Evolutionary conservation across 2,888 invertebrate genomes (phyloP).

Genomic region (Galeruca laticollis): DNA sequence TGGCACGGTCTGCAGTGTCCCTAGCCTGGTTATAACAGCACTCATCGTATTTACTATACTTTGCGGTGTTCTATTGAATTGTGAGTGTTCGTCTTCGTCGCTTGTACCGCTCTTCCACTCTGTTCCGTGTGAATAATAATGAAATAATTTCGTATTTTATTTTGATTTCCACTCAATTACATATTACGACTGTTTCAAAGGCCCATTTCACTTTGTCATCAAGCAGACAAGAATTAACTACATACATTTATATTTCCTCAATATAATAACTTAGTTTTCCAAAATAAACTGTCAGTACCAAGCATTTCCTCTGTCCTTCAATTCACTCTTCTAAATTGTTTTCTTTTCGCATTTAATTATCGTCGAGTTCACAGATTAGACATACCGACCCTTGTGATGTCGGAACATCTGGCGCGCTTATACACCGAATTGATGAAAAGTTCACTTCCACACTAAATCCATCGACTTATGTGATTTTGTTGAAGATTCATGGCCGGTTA

Average conservation of each 20-base stretch:
- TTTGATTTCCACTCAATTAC: too few relatives aligned
- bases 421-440: constrained; percentile 19
- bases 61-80: too few relatives aligned
- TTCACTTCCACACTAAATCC: constrained; percentile 23
- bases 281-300: not conserved
- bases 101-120: too few relatives aligned
- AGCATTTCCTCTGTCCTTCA: not conserved
- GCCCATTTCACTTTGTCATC: too few relatives aligned
- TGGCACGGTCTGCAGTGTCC: too few relatives aligned
- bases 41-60: too few relatives aligned
- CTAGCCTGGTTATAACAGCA: too few relatives aligned
- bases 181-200: too few relatives aligned
- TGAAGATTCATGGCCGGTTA: constrained; percentile 25
- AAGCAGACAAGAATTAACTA: not conserved
- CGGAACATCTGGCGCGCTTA: constrained; percentile 27
- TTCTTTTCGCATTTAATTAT: constrained; percentile 27
- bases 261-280: not conserved
- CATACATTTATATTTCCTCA: too few relatives aligned
- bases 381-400: constrained; percentile 22
- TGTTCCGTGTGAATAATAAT: too few relatives aligned
- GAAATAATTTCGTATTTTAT: too few relatives aligned
- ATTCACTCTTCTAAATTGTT: constrained; percentile 11
- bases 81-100: too few relatives aligned
- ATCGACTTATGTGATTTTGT: constrained; percentile 26
- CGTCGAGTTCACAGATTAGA: constrained; percentile 17